phyloP scores from a whole-genome alignment of 2,888 invertebrate genomes.

The Diachrysia chrysitis region DNA sequence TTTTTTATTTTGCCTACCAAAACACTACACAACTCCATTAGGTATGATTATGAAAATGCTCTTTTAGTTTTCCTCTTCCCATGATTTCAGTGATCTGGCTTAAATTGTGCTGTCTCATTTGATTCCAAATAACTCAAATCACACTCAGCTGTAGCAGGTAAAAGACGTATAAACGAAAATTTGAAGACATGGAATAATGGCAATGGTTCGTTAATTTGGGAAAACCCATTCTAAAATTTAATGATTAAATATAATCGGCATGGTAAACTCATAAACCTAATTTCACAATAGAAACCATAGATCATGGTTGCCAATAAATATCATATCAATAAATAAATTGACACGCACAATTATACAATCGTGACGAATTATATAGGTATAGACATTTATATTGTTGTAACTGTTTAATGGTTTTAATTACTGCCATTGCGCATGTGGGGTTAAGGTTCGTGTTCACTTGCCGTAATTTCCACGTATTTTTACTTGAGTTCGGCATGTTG shows the following conservation, averaged over 20 bases:
- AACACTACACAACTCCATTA: too few relatives aligned
- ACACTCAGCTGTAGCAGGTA: too few relatives aligned
- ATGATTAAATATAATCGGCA: background rate
- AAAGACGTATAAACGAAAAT: too few relatives aligned
- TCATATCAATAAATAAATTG: slow-evolving; percentile 45
- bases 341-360: slow-evolving; percentile 33
- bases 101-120: too few relatives aligned
- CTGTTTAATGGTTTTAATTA: slow-evolving; percentile 43
- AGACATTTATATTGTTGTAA: slow-evolving; percentile 39
- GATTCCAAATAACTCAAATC: too few relatives aligned
- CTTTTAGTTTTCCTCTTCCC: too few relatives aligned
- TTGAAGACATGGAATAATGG: too few relatives aligned
- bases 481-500: background rate
- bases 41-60: too few relatives aligned
- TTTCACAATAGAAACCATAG: slow-evolving; percentile 40
- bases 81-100: too few relatives aligned
- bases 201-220: background rate
- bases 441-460: slow-evolving; percentile 15
- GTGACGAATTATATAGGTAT: slow-evolving; percentile 43
- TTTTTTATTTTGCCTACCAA: too few relatives aligned
- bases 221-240: background rate
- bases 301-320: slow-evolving; percentile 36
- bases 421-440: slow-evolving; percentile 18
- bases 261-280: background rate
- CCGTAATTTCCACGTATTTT: background rate